Conservation (phyloP, 2,797 vertebrate genomes). For the Xenopus petersii region DNA sequence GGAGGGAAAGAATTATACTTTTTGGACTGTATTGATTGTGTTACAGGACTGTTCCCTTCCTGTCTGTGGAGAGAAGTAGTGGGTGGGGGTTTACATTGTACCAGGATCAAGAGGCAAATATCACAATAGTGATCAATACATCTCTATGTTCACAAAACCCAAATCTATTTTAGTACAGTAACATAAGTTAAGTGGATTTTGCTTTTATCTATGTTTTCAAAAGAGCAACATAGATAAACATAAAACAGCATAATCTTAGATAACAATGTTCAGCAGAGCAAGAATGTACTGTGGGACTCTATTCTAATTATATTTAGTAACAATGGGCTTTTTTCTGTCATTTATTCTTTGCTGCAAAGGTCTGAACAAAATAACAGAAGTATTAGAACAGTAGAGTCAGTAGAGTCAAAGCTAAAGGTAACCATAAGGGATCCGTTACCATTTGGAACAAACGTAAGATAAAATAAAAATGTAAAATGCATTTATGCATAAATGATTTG, state of each 20-base stretch:
- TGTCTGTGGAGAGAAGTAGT: slow-evolving; percentile 22
- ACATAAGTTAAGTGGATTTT: slow-evolving; percentile 23
- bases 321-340: slow-evolving; percentile 26
- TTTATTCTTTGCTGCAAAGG: slow-evolving; percentile 23
- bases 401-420: background rate
- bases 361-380: slow-evolving; percentile 8
- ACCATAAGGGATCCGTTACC: background rate
- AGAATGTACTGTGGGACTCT: slow-evolving; percentile 22
- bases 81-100: slow-evolving; percentile 36
- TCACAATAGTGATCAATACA: slow-evolving; percentile 38
- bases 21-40: slow-evolving; percentile 17
- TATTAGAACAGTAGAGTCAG: slow-evolving; percentile 8
- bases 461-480: too few relatives aligned
- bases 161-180: slow-evolving; percentile 32
- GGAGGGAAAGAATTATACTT: background rate
- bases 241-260: slow-evolving; percentile 27
- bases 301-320: slow-evolving; percentile 44
- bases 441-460: too few relatives aligned
- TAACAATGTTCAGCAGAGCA: slow-evolving; percentile 25
- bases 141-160: slow-evolving; percentile 47
- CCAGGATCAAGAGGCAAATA: slow-evolving; percentile 32
- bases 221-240: slow-evolving; percentile 34
- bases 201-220: slow-evolving; percentile 44
- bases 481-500: too few relatives aligned
- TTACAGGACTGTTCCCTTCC: slow-evolving; percentile 24